Evolutionary conservation across 1,140 invertebrate species (phyloP), one percentile per base, ranked within the genome.

Genomic region (Bilobella aurantiaca): DNA sequence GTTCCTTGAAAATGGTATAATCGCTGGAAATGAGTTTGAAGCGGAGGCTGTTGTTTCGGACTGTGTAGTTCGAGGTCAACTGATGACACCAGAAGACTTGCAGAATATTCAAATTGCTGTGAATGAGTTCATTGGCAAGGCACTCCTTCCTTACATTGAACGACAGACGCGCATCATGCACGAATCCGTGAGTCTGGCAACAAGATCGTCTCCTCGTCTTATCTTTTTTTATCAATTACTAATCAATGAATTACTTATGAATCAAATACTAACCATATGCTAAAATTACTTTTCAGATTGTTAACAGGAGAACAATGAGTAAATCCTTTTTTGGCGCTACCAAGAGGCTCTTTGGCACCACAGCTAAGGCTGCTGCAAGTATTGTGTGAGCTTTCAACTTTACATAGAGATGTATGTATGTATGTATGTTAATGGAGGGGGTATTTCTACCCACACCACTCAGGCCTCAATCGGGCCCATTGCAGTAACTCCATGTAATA

Each of bases 261-360:
- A n/a, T n/a, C n/a, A 25, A 32, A 27, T 46, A 14, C 42, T n/a
- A 46, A 14, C 14, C 42, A n/a, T 46, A 14, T 14, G n/a, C 14
- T 14, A 46, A 46, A 46, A 46, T n/a, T 46, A 46, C 14, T 46
- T 57, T 57, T 23, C 32, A 46, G 28, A 30, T 2, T 65, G 23
- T 2, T 65, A 49, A 90, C 74, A 89, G 89, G 74, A 95, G 95
- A 79, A 90, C 91, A 8, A 87, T 96, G 0, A 93, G 92, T 76
- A 84, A 91, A 74, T 94, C 92, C 1, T 78, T 98, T 42, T 84
- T 97, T 56, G 93, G 89, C 78, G 93, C 91, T 8, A 95, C 93
- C 5, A 95, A 93, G 80, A 82, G 94, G 73, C 94, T 91, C 88
- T 96, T 97, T 80, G 91, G 88, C 53, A 82, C 79, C 30, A 79